Percentiles rank a stretch among this genome's conserved stretches.
phyloP scores from a whole-genome alignment of 2,888 invertebrate species.

The Papilio demoleus region DNA sequence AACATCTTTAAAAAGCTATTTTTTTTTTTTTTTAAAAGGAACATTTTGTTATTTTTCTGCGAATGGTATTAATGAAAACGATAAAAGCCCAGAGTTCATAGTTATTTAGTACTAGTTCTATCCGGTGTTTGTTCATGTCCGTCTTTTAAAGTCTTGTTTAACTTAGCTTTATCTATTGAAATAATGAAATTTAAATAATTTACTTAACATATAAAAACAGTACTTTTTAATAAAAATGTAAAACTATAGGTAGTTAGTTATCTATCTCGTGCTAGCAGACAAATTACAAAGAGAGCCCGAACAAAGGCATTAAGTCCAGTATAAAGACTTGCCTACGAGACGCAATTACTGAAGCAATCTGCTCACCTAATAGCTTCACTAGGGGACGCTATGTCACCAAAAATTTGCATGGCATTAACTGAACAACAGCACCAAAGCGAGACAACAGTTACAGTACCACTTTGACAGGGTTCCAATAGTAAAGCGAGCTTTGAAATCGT shows the following conservation, averaged over 20 bases:
- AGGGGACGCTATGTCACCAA: conserved; percentile 74
- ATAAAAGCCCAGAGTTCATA: not conserved
- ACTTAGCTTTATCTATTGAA: too few species aligned
- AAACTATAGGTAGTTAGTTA: too few species aligned
- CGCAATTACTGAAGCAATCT: conserved; percentile 79
- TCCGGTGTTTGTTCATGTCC: not conserved
- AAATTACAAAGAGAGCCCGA: conserved; percentile 68
- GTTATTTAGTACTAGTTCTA: not conserved
- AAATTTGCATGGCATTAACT: conserved; percentile 71
- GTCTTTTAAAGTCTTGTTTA: not conserved
- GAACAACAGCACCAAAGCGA: conserved; percentile 56
- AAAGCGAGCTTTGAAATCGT: conserved; percentile 41
- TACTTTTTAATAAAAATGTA: not conserved
- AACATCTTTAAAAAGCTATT: too few species aligned
- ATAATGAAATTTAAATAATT: not conserved
- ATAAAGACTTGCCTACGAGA: conserved; percentile 80
- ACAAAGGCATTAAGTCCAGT: conserved; percentile 63
- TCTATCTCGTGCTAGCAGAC: conserved; percentile 57
- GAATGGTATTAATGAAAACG: not conserved
- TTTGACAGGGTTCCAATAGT: conserved; percentile 60
- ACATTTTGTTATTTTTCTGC: not conserved
- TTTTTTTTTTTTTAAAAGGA: not conserved
- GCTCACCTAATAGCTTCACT: conserved; percentile 75
- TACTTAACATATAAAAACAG: not conserved
- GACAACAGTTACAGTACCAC: conserved; percentile 47